A percentile compares a stretch with the other conserved stretches of the same genome.
phyloP scores from a whole-genome alignment of 2,888 invertebrate genomes.

The Prosapia bicincta region DNA sequence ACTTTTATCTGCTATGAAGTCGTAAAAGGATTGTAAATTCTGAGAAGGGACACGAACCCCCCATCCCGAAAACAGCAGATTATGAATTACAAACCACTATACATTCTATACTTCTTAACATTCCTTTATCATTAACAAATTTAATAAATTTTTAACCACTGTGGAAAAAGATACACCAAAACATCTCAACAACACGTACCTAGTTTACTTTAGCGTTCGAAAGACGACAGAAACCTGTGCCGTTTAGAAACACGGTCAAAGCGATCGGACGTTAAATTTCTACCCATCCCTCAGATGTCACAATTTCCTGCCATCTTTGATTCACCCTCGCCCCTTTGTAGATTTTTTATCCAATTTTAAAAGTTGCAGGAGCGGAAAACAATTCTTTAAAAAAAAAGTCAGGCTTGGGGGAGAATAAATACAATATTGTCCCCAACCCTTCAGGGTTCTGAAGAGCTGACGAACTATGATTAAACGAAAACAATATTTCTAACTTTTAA shows the following conservation, averaged over 20 bases:
- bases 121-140: too few species aligned
- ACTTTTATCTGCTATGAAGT: too few species aligned
- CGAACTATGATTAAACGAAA: background rate
- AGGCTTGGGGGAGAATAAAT: background rate
- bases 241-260: background rate
- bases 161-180: too few species aligned
- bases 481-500: background rate
- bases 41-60: too few species aligned
- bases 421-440: background rate
- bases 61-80: too few species aligned
- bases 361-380: background rate
- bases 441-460: background rate
- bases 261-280: background rate
- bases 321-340: background rate
- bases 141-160: too few species aligned
- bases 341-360: background rate
- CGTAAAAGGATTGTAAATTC: too few species aligned
- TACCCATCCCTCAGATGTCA: background rate
- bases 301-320: conserved; percentile 2
- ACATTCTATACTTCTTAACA: too few species aligned
- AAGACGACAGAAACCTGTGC: too few species aligned
- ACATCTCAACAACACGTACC: too few species aligned
- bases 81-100: too few species aligned
- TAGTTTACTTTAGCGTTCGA: too few species aligned
- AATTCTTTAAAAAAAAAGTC: background rate